Conservation (phyloP, 2,888 invertebrate genomes). For the Rosalia funebris region DNA sequence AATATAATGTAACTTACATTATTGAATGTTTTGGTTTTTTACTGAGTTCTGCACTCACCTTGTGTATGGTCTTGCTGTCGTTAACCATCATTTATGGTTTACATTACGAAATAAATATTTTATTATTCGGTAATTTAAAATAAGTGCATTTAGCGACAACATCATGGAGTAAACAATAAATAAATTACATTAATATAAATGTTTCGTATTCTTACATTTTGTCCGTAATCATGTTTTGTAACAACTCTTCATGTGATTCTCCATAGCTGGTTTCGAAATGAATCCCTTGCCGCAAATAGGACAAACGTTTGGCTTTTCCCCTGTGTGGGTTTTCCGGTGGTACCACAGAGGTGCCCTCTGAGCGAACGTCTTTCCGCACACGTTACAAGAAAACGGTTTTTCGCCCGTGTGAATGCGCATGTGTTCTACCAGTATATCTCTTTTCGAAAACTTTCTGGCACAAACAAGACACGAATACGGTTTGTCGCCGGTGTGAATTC, state of each 20-base stretch:
- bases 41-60: too few species aligned
- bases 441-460: conserved; percentile 68
- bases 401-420: conserved; percentile 52
- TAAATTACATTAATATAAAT: too few species aligned
- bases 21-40: too few species aligned
- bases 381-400: conserved; percentile 49
- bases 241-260: conserved; percentile 53
- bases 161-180: too few species aligned
- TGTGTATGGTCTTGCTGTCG: too few species aligned
- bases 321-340: conserved; percentile 70
- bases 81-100: too few species aligned
- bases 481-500: conserved; percentile 67
- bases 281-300: conserved; percentile 39
- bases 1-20: too few species aligned
- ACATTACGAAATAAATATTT: too few species aligned
- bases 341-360: conserved; percentile 70
- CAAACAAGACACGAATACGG: conserved; percentile 56
- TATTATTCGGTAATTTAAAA: too few species aligned
- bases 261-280: conserved; percentile 40
- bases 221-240: too few species aligned
- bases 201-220: too few species aligned
- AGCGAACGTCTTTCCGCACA: conserved; percentile 54
- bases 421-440: conserved; percentile 66
- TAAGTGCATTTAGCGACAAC: too few species aligned
- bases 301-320: conserved; percentile 66